These are phyloP conservation scores for Caenorhabditis panamensis DNA, from an alignment of 2,888 invertebrate species.

Conservation along the genomic window DNA sequence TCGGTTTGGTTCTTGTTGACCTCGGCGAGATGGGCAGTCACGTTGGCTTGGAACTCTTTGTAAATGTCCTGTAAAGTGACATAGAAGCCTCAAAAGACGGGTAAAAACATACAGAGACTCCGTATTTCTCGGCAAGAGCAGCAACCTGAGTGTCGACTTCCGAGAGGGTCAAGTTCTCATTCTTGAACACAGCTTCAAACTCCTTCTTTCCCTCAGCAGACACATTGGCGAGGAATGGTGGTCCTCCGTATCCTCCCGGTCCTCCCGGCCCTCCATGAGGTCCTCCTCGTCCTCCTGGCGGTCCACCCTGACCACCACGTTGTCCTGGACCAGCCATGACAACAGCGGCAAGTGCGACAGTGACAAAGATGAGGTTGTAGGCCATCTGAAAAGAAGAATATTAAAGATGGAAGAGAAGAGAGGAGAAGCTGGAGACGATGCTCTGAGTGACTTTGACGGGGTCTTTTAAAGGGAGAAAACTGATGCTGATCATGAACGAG, in stretches of 20 bases:
- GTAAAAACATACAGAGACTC: slow-evolving; percentile 49
- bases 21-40: slow-evolving; percentile 52
- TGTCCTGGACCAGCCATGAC: slow-evolving; percentile 16
- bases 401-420: not conserved
- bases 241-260: slow-evolving; percentile 19
- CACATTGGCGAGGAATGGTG: slow-evolving; percentile 43
- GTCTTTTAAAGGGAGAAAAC: not conserved
- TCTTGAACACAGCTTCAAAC: slow-evolving; percentile 40
- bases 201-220: slow-evolving; percentile 25
- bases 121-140: slow-evolving; percentile 58
- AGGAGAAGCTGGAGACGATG: not conserved
- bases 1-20: slow-evolving; percentile 56
- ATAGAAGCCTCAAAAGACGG: no score
- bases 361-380: not conserved
- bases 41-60: slow-evolving; percentile 59
- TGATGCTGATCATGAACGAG: slow-evolving; percentile 9
- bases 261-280: slow-evolving; percentile 19
- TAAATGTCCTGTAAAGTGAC: slow-evolving; percentile 52
- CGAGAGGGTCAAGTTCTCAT: slow-evolving; percentile 50
- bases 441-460: not conserved
- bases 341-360: not conserved
- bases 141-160: slow-evolving; percentile 46
- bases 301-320: slow-evolving; percentile 10
- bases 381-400: slow-evolving; percentile 13
- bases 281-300: slow-evolving; percentile 21